phyloP scores from a whole-genome alignment of 2,113 vertebrate species.

The Rhea americana region DNA sequence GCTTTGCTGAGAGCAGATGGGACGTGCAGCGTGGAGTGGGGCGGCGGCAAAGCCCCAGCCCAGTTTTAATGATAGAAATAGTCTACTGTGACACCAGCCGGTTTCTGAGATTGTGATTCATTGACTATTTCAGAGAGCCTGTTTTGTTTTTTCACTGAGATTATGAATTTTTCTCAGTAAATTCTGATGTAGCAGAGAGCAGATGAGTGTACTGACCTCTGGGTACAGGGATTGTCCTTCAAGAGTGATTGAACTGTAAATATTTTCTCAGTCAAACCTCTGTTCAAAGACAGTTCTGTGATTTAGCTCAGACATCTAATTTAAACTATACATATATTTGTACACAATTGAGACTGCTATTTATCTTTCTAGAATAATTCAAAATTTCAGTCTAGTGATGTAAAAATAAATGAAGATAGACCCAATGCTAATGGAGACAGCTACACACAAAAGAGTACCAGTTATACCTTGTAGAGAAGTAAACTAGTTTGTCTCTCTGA shows the following conservation, averaged over 20 bases:
- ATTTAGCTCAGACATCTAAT: neutral
- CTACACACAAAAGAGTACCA: neutral
- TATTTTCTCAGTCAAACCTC: neutral
- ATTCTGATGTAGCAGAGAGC: neutral
- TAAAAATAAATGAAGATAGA: neutral
- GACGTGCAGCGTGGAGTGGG: neutral
- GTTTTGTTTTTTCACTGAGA: neutral
- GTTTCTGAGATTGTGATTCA: neutral
- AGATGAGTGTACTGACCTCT: neutral
- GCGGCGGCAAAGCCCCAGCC: rapidly evolving
- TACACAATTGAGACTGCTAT: neutral
- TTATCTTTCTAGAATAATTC: neutral
- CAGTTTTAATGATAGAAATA: neutral
- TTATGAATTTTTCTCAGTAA: neutral
- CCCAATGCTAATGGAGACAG: neutral
- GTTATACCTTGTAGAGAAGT: neutral
- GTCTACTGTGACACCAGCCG: neutral
- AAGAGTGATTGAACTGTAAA: neutral
- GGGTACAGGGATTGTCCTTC: neutral
- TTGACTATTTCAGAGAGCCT: neutral
- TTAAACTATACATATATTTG: neutral
- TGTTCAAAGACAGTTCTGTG: neutral
- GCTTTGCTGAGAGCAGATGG: rapidly evolving
- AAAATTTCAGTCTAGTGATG: neutral
- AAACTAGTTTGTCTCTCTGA: neutral